Conservation (phyloP, 2,888 invertebrate species). For the Uropetala carovei region DNA sequence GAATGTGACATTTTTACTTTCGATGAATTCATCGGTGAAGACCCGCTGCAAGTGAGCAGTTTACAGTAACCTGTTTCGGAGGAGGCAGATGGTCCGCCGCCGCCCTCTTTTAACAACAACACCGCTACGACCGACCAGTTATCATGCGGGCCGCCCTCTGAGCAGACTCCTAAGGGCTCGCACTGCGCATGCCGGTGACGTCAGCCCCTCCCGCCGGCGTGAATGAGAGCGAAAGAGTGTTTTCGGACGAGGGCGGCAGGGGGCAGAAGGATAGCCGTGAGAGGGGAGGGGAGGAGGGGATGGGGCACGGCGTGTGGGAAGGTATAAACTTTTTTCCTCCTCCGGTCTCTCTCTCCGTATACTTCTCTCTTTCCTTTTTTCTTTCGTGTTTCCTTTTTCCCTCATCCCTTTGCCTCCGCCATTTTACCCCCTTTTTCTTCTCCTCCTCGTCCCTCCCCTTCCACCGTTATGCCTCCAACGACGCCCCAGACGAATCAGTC, state of each 20-base stretch:
- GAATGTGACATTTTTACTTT: too few relatives aligned
- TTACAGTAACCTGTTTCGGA: too few relatives aligned
- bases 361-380: slow-evolving; percentile 10
- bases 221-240: slow-evolving; percentile 64
- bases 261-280: background rate
- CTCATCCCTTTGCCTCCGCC: background rate
- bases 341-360: background rate
- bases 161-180: background rate
- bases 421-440: background rate
- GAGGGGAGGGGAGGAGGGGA: background rate
- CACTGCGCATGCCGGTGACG: slow-evolving; percentile 55
- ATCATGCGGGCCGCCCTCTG: too few relatives aligned
- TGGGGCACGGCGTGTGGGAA: slow-evolving; percentile 32
- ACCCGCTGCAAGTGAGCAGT: too few relatives aligned
- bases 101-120: too few relatives aligned
- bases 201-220: slow-evolving; percentile 46
- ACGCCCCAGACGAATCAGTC: slow-evolving; percentile 31
- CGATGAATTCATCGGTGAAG: too few relatives aligned
- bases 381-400: slow-evolving; percentile 16
- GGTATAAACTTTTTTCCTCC: slow-evolving; percentile 16
- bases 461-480: slow-evolving; percentile 29
- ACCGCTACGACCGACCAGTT: too few relatives aligned
- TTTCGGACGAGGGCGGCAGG: slow-evolving; percentile 39
- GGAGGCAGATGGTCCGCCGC: too few relatives aligned
- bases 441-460: background rate